Evolutionary conservation across 2,888 invertebrate genomes (phyloP), one percentile per base, ranked within the genome.

Genomic region (Anodontia alba): DNA sequence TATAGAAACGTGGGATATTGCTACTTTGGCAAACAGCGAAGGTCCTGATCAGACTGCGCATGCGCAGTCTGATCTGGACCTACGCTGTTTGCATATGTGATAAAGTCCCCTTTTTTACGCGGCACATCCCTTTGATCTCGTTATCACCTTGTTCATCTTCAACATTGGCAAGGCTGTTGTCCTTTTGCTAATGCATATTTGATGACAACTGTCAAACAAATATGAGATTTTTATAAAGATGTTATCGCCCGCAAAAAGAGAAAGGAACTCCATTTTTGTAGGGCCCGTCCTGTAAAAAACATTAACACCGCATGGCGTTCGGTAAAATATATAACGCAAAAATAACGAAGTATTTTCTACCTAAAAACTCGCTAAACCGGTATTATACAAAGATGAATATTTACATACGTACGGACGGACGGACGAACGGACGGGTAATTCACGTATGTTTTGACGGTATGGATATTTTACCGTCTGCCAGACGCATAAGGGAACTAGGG

Each of bases 171-270:
- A 26, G 10, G 54, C 29, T 29, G 54, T 54, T 54, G 54, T 54
- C 26, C 54, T 54, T 54, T 54, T 29, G 5, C 26, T 54, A 54
- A 54, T 54, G 62, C 62, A 31, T 33, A 62, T 62, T 62, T 62
- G 62, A 62, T 62, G 62, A 33, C 62, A 62, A 33, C 62, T 62
- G 62, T 62, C 62, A 62, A 54, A 54, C 10, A 20, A 26, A 54
- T 54, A 54, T 54, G 54, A 54, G 54, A 54, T 54, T 54, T 38
- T 54, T 23, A 54, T 54, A n/a, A 54, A 54, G 54, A 54, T 54
- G 26, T 54, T 54, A 26, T 54, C 54, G n/a, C 26, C n/a, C 10
- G 23, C 17, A 46, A 20, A 20, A 12, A 46, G 20, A 17, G 46
- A 46, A 46, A 12, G 46, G 46, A 46, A 46, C 15, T 46, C 46